Base-by-base conservation (phyloP, 2,888 invertebrate species). In the Lagria hirta region DNA sequence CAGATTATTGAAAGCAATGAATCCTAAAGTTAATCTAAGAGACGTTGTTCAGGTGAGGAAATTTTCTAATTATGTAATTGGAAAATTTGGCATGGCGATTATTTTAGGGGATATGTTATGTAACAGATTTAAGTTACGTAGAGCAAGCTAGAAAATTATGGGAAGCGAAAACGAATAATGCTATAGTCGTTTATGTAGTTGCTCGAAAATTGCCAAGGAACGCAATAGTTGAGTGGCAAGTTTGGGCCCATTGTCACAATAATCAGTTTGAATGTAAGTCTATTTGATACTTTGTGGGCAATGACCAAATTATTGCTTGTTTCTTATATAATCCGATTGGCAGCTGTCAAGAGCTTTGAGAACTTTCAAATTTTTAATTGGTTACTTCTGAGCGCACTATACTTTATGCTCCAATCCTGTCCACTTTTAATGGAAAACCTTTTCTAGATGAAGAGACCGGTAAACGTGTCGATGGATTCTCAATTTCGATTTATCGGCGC, bases 181-280 rank as follows among this genome's bases (percentile, higher is more conserved):
- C 88, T 32, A 88, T 91, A 54, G 86, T 88, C 62, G 88, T 91
- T 76, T 89, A 88, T 70, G 83, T 92, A 28, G 88, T 93, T 30
- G 86, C 94, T 45, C 80, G 85, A 14, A 81, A 80, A 13, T 75
- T 95, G 64, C 95, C 95, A 1, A 79, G 86, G 29, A 79, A 74
- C 52, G 93, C 92, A 12, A 74, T 82, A 34, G 84, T 95, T 12
- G 94, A 95, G 73, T 95, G 94, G 94, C 91, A 92, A 69, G 89
- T 93, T 46, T 90, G 90, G 89, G 89, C 89, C 23, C 91, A 91
- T 69, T 80, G 84, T 42, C 87, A 89, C 73, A 92, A 91, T 72
- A 84, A 86, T 71, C 80, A 87, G 52, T 91, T 91, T 67, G 89
- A 91, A 70, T 91, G 89, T 90, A 73, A 78, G 80, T 71, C 43